These are phyloP conservation scores for Virgularia gustaviana DNA, from an alignment of 92 coral and sea anemone genomes.

Conservation along the genomic window DNA sequence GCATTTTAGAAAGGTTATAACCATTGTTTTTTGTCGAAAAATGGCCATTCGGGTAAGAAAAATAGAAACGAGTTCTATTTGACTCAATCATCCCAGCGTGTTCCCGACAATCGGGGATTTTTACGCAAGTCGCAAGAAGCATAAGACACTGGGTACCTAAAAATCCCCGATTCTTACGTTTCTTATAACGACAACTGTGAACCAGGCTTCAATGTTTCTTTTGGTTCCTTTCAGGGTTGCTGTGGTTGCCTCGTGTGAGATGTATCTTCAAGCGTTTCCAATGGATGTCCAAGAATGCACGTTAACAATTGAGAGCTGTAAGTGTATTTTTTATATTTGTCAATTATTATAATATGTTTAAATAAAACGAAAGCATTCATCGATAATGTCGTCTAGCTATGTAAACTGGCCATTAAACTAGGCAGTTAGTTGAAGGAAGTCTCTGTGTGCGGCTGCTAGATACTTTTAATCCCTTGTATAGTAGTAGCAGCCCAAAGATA, in stretches of 20 bases:
- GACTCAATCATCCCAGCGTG: too few relatives aligned
- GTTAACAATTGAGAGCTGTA: slow-evolving; percentile 83
- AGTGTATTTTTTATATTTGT: slow-evolving; percentile 32
- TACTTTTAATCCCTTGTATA: too few relatives aligned
- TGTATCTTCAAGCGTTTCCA: slow-evolving; percentile 77
- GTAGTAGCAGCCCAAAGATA: too few relatives aligned
- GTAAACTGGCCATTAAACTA: background rate
- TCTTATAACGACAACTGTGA: background rate
- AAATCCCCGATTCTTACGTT: background rate
- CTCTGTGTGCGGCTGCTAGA: too few relatives aligned
- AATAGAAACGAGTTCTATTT: too few relatives aligned
- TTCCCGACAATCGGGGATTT: too few relatives aligned
- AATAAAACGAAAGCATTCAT: background rate
- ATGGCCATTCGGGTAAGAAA: too few relatives aligned
- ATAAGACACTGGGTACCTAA: too few relatives aligned
- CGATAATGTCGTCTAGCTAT: background rate
- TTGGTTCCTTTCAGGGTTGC: slow-evolving; percentile 55
- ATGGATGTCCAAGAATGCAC: slow-evolving; percentile 82
- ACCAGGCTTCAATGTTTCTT: background rate
- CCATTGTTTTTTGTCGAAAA: too few relatives aligned
- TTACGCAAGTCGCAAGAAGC: too few relatives aligned
- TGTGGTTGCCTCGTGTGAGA: slow-evolving; percentile 78
- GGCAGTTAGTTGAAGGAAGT: too few relatives aligned
- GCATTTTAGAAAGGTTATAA: too few relatives aligned
- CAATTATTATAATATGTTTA: background rate